Evolutionary conservation across 2,113 vertebrate species (phyloP), one percentile per base, ranked within the genome.

Genomic region (Macaca mulatta): DNA sequence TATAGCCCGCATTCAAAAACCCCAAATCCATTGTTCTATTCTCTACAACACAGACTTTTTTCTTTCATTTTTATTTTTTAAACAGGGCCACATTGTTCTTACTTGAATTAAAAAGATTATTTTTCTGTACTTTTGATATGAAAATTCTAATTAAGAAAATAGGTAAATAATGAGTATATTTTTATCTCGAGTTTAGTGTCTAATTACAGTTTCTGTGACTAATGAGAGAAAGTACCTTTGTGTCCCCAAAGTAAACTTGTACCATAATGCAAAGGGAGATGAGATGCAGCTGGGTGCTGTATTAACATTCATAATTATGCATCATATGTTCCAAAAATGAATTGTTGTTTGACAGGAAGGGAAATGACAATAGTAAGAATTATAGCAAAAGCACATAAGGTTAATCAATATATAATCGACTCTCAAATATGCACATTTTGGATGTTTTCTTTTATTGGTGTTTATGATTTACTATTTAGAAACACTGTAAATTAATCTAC

Each of bases 391-490:
- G 43, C 50, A 96, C 57, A 70, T 87, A 97, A 91, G 70, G 94
- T 96, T 96, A 97, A 96, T 90, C 84, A 93, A 90, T 92, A 96
- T 77, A 92, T 88, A 96, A 98, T 45, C 22, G 32, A 81, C 35
- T 92, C 69, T 74, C 25, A 97, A 96, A 95, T 94, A 90, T 70
- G 50, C 48, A 88, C 30, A 93, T 48, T 96, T 96, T 87, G 93
- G 45, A 57, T 91, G 80, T 52, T 94, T 86, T 74, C 43, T 87
- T 98, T 96, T 93, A 92, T 95, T 94, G 67, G 35, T 85, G 10
- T 78, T 97, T 92, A 92, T 94, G 75, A 97, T 89, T 97, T 93
- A 90, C 92, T 87, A 78, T 90, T 97, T 97, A 95, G 77, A 95
- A 96, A 97, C 59, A 72, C 57, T 57, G 38, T 89, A 93, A 96